Base-by-base conservation (phyloP, 2,888 invertebrate species). In the Dasysyrphus albostriatus region DNA sequence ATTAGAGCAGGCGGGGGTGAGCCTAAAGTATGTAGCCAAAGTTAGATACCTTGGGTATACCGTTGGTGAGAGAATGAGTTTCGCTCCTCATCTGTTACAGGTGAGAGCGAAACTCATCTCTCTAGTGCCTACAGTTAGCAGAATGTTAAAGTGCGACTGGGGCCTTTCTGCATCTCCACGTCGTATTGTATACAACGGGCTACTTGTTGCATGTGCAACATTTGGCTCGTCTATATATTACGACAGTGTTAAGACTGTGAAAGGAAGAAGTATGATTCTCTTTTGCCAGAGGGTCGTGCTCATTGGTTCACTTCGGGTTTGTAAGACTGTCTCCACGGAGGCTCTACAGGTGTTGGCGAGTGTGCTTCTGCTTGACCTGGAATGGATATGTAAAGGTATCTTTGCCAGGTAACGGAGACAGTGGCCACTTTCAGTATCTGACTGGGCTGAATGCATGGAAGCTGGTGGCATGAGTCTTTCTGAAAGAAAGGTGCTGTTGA, bases 191-290 rank as follows among this genome's bases (percentile, higher is more conserved):
- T 54, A 51, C 9, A 24, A 51, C 10, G 29, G 29, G 19, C 34
- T 58, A 34, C 10, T 58, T 58, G 58, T 58, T 34, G 58, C 58
- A 1, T 58, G 58, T 16, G 34, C 34, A 34, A 12, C 34, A 58
- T 58, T 58, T 34, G 34, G 34, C 3, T n/a, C 34, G 0, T 34
- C 8, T 34, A 3, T 34, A 34, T 58, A 3, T n/a, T 34, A 34
- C 10, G 58, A 34, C 5, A 2, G 12, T 58, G 58, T 34, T 4
- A 58, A 58, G 34, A 34, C 58, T 3, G 34, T 58, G n/a, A 34
- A 0, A 58, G 58, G 34, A 7, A 58, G 16, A 58, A 58, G 58
- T 4, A 32, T 0, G 9, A 16, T 34, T 9, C 34, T 58, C 16
- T 0, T 3, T 58, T 34, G 14, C 3, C 34, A 58, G 58, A 58